phyloP scores from a whole-genome alignment of 2,888 invertebrate species.

The Lepas anatifera region DNA sequence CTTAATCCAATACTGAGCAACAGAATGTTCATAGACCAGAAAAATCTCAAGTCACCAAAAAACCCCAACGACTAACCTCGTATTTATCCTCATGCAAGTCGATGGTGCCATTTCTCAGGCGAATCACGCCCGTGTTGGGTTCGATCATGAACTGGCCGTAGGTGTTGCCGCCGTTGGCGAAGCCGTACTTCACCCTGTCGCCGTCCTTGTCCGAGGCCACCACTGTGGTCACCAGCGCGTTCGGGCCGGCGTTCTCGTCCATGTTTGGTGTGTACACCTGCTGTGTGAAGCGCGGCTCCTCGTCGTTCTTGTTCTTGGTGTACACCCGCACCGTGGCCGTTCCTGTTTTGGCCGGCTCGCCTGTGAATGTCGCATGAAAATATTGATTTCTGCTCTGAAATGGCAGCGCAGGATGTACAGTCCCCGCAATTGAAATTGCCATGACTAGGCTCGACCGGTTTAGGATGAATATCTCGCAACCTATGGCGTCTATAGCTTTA shows the following conservation, averaged over 20 bases:
- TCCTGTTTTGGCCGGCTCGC: slow-evolving; percentile 82
- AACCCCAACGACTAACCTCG: slow-evolving; percentile 55
- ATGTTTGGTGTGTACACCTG: slow-evolving; percentile 94
- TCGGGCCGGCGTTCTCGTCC: slow-evolving; percentile 89
- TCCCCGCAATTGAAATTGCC: too few relatives aligned
- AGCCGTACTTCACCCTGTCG: slow-evolving; percentile 82
- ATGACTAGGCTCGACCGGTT: too few relatives aligned
- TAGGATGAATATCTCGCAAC: too few relatives aligned
- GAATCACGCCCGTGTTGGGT: slow-evolving; percentile 87
- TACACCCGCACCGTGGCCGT: slow-evolving; percentile 88
- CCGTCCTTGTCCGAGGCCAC: slow-evolving; percentile 96
- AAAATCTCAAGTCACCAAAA: too few relatives aligned
- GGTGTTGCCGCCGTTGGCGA: slow-evolving; percentile 67
- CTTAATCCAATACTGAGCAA: too few relatives aligned
- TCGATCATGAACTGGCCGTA: slow-evolving; percentile 91
- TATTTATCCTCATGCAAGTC: slow-evolving; percentile 85
- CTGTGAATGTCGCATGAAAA: too few relatives aligned
- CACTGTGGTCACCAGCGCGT: slow-evolving; percentile 88
- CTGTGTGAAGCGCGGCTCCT: slow-evolving; percentile 91
- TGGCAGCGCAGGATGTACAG: too few relatives aligned
- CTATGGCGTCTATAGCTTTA: too few relatives aligned
- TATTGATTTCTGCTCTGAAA: too few relatives aligned
- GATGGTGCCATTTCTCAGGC: slow-evolving; percentile 73
- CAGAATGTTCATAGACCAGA: too few relatives aligned
- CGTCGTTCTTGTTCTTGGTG: slow-evolving; percentile 97